These are phyloP conservation scores for Helogale parvula DNA, from an alignment of 2,113 vertebrate genomes.

Conservation along the genomic window DNA sequence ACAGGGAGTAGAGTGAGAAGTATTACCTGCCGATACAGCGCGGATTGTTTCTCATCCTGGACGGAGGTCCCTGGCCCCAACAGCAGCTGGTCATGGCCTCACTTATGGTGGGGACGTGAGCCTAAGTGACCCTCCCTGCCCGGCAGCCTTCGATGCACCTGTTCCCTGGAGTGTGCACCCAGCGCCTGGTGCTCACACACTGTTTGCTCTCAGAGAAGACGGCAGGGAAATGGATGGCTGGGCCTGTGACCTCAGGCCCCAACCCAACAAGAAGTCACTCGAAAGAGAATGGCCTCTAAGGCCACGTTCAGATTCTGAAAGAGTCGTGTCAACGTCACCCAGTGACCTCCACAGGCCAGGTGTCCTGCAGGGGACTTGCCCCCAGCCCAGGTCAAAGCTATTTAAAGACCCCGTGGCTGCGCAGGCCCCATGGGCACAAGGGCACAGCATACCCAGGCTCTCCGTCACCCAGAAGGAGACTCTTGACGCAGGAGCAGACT, in stretches of 20 bases:
- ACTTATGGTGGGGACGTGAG: no score
- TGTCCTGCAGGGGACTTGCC: background rate
- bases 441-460: no score
- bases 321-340: no score
- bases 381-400: background rate
- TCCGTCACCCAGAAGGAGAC: no score
- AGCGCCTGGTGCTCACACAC: no score
- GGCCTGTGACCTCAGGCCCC: no score
- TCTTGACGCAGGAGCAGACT: rapidly evolving
- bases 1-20: no score
- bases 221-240: background rate
- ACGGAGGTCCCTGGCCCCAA: background rate
- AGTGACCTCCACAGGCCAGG: background rate
- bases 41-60: background rate
- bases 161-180: background rate
- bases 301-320: background rate
- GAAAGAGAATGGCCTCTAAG: background rate
- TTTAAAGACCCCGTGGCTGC: background rate
- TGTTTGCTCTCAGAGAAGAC: background rate
- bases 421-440: background rate
- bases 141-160: background rate
- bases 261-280: background rate
- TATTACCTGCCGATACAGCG: background rate
- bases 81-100: background rate
- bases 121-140: background rate